These are phyloP conservation scores for Rhinogobio ventralis DNA, from an alignment of 2,797 vertebrate genomes.

Conservation along the genomic window DNA sequence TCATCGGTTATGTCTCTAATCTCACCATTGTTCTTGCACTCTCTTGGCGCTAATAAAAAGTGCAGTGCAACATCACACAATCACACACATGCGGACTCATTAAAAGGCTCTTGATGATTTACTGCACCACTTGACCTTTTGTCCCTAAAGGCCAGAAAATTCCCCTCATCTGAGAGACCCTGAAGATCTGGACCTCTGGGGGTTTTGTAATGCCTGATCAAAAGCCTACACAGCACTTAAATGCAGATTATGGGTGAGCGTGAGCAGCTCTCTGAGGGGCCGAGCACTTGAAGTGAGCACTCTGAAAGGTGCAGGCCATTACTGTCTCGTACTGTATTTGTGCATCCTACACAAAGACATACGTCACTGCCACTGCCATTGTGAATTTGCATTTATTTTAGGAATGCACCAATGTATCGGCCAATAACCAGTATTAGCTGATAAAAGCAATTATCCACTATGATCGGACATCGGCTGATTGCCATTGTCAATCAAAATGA, in stretches of 20 bases:
- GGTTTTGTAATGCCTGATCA: constrained; percentile 15
- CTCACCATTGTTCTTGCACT: not conserved
- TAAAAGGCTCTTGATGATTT: constrained; percentile 60
- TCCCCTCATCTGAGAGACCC: constrained; percentile 39
- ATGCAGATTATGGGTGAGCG: not conserved
- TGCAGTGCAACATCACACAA: too few species aligned
- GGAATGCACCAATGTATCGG: not conserved
- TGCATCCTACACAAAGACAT: not conserved
- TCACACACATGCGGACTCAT: constrained; percentile 6
- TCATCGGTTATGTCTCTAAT: not conserved
- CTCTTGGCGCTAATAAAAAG: constrained; percentile 1
- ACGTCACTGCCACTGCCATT: not conserved
- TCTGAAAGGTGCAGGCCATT: not conserved
- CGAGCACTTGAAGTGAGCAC: constrained; percentile 7
- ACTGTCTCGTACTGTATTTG: not conserved
- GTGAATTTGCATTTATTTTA: not conserved
- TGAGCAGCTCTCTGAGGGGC: not conserved
- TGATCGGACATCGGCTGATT: not conserved
- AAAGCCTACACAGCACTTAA: constrained; percentile 11
- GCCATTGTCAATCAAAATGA: not conserved
- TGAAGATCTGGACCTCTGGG: not conserved
- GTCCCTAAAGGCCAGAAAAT: constrained; percentile 58
- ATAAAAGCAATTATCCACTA: not conserved
- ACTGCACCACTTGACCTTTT: constrained; percentile 60
- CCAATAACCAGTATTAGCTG: not conserved